Evolutionary conservation across 2,113 vertebrate species (phyloP), one percentile per base, ranked within the genome.

Genomic region (Rallus limicola): DNA sequence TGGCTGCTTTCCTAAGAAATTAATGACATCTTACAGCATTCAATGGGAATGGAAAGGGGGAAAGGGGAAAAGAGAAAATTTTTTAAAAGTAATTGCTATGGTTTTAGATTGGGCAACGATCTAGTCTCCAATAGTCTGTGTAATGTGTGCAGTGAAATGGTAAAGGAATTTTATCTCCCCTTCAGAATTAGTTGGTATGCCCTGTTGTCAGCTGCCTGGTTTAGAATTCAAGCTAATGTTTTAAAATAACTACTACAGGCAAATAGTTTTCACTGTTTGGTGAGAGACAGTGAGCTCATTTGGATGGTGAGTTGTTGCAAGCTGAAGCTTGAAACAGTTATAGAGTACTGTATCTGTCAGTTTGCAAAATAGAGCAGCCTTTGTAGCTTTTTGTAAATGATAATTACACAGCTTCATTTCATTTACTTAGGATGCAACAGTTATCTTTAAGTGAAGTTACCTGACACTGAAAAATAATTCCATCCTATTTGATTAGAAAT

Each of bases 401-500:
- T 92, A 95, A 96, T 86, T 90, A 19, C 40, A 71, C 28, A 59
- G 26, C 28, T 95, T n/a, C 7, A 20, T 95, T 93, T 90, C 21
- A 86, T 93, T 90, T 81, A 90, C 74, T 79, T 88, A 59, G 40
- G 17, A 82, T 65, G 52, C n/a, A 64, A 58, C 15, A 77, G 79
- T 88, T 90, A 63, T 93, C 65, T 86, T 90, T 88, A 74, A 93
- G 88, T 48, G 55, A 88, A 96, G 88, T 78, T 93, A 33, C 72
- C 56, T 88, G 40, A 55, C 7, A 9, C 17, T 75, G 85, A 80
- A 80, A 93, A 69, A 50, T 80, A 88, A 90, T 82, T 93, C 13
- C 9, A 77, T 11, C 4, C 25, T 56, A 34, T 20, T 82, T 82
- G 33, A 59, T 46, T 77, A 81, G 50, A 77, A 86, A 74, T 81